Conservation (phyloP, 2,797 vertebrate genomes). For the Typhlichthys eigenmanni region DNA sequence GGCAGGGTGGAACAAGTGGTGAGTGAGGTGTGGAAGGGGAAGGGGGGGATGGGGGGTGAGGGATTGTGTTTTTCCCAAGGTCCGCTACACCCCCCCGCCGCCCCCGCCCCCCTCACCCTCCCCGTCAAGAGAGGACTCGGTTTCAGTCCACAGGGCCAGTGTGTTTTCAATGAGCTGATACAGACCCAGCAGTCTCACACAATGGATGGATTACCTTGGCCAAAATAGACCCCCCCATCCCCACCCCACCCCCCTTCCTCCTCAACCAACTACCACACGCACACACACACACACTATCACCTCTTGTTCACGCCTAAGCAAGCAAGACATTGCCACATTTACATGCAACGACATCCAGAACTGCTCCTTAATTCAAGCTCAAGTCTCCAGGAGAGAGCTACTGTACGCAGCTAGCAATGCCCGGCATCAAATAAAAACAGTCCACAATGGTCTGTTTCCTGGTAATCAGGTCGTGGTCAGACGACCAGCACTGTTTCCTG, state of each 20-base stretch:
- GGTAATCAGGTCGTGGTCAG: no score
- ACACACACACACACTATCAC: neutral
- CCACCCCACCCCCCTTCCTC: neutral
- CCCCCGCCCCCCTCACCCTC: constrained; percentile 41
- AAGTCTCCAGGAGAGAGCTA: no score
- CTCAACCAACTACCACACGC: neutral
- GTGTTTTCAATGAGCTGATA: constrained; percentile 83
- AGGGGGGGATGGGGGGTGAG: constrained; percentile 69
- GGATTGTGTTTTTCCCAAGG: constrained; percentile 82
- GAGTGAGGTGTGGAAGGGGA: constrained; percentile 50
- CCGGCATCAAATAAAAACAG: no score
- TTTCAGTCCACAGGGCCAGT: constrained; percentile 83
- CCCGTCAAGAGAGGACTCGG: constrained; percentile 81
- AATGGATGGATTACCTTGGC: constrained; percentile 80
- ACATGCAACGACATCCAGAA: no score
- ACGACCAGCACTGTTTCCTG: no score
- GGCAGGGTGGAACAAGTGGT: constrained; percentile 39
- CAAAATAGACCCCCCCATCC: constrained; percentile 66
- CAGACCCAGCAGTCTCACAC: constrained; percentile 82
- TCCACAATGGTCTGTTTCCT: no score
- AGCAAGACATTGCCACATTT: no score
- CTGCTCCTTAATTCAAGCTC: no score
- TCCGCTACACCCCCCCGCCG: constrained; percentile 65
- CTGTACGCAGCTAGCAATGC: no score
- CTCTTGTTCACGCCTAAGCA: no score